Evolutionary conservation across 2,888 invertebrate species (phyloP).

Genomic region (Tetropium fuscum): DNA sequence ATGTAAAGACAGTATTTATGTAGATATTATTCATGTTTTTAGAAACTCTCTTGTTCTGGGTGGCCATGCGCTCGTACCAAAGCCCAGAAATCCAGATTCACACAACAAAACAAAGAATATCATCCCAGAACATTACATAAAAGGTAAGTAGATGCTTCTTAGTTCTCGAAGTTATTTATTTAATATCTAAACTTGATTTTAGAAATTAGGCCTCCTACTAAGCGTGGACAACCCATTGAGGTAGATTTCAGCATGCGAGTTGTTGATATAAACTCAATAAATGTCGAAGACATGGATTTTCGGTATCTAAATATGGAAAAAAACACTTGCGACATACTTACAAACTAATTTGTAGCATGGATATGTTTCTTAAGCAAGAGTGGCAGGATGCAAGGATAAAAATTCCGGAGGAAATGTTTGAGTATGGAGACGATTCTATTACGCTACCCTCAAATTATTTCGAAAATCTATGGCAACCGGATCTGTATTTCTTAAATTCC

Average conservation of each 20-base stretch:
- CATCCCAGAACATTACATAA: conserved; percentile 53
- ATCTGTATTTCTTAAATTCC: conserved; percentile 87
- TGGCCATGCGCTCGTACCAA: conserved; percentile 44
- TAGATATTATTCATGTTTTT: too few species aligned
- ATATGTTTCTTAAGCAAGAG: conserved; percentile 85
- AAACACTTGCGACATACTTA: too few species aligned
- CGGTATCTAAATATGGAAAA: conserved; percentile 77
- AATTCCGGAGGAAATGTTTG: conserved; percentile 82
- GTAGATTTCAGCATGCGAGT: conserved; percentile 87
- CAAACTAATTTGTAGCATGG: conserved; percentile 74
- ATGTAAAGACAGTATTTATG: too few species aligned
- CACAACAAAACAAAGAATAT: conserved; percentile 52
- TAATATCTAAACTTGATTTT: neutral
- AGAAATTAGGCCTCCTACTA: conserved; percentile 85
- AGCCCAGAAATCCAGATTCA: conserved; percentile 48
- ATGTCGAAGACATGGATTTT: conserved; percentile 91
- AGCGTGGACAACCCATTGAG: conserved; percentile 77
- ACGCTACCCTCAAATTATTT: conserved; percentile 84
- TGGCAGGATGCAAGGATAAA: conserved; percentile 84
- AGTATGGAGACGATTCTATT: conserved; percentile 83
- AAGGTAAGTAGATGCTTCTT: conserved; percentile 48
- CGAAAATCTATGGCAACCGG: conserved; percentile 89
- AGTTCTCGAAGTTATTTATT: too few species aligned
- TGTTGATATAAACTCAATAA: conserved; percentile 88
- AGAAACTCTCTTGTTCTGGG: conserved; percentile 5